Conservation (phyloP, 2,888 invertebrate genomes). For the Cephonodes hylas region DNA sequence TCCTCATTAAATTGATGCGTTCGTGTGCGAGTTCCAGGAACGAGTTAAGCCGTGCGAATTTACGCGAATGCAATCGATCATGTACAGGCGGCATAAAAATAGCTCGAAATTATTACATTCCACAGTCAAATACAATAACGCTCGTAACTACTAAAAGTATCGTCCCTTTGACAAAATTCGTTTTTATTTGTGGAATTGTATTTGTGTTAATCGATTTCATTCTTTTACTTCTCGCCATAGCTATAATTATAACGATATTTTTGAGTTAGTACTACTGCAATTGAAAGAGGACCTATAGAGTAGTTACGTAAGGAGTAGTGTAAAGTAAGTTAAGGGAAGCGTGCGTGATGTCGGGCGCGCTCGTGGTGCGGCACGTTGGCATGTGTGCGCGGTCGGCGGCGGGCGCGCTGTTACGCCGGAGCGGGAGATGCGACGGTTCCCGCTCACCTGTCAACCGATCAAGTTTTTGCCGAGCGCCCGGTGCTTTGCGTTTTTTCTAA, state of each 20-base stretch:
- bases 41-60: conserved; percentile 20
- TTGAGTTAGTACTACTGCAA: no score
- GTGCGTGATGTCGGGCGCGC: not conserved
- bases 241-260: no score
- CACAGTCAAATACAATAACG: not conserved
- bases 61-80: not conserved
- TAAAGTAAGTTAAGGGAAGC: no score
- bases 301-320: no score
- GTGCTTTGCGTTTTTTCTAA: conserved; percentile 59
- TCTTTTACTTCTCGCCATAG: not conserved
- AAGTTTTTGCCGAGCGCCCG: conserved; percentile 49
- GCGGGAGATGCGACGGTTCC: conserved; percentile 32
- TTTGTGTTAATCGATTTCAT: not conserved
- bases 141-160: not conserved
- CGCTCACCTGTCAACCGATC: conserved; percentile 50
- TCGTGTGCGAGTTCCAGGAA: conserved; percentile 28
- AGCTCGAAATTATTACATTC: conserved; percentile 10
- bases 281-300: no score
- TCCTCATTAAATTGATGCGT: conserved; percentile 22
- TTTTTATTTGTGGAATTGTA: not conserved
- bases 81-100: not conserved
- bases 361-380: not conserved
- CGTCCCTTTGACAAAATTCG: not conserved
- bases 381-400: not conserved
- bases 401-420: no score